These are phyloP conservation scores for Leptopilina boulardi DNA, from an alignment of 1,140 invertebrate species.

Conservation along the genomic window DNA sequence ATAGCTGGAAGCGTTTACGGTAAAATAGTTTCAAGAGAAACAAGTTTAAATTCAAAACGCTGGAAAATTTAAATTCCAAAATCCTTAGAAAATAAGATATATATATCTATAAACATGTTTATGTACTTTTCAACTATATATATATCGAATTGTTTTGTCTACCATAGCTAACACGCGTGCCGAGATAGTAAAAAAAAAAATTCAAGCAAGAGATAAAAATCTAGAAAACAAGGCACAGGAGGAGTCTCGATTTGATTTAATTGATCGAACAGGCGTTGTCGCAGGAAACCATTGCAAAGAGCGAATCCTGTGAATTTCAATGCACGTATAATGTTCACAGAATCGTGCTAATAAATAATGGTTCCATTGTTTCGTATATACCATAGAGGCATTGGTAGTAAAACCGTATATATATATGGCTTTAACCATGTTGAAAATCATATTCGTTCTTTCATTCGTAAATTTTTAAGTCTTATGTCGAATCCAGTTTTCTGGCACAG, in stretches of 20 bases:
- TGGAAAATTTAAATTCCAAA: neutral
- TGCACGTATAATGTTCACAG: constrained; percentile 21
- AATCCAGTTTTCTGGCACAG: neutral
- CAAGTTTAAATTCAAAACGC: neutral
- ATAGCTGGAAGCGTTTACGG: neutral
- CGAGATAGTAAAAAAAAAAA: neutral
- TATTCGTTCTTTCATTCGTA: neutral
- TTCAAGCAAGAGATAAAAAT: constrained; percentile 1
- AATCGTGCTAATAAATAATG: constrained; percentile 26
- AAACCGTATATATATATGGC: neutral
- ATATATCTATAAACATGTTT: neutral
- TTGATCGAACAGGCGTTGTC: constrained; percentile 24
- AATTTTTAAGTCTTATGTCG: constrained; percentile 15
- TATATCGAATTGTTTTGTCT: neutral
- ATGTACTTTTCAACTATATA: no score
- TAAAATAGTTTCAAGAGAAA: neutral
- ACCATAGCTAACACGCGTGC: neutral
- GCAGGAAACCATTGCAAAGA: neutral
- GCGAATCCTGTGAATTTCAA: constrained; percentile 9
- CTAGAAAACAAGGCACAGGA: neutral
- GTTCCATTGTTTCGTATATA: neutral
- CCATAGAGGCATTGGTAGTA: neutral
- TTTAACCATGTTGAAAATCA: constrained; percentile 2
- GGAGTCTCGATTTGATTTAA: constrained; percentile 17
- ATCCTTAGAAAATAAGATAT: neutral